Evolutionary conservation across 2,888 invertebrate genomes (phyloP).

Genomic region (Drosophila testacea): DNA sequence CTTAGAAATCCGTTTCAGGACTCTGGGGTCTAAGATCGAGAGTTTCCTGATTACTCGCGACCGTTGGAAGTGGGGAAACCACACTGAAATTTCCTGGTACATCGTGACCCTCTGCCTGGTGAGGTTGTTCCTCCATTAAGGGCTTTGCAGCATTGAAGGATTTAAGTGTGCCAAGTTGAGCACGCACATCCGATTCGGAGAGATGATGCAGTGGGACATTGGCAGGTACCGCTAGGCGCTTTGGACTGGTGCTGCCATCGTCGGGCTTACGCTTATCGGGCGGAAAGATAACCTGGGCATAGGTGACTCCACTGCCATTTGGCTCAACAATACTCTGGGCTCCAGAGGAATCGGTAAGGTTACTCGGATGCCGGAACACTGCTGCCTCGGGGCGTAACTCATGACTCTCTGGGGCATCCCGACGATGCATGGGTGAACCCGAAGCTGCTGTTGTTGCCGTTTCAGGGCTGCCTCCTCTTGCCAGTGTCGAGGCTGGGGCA

Average conservation of each 20-base stretch:
- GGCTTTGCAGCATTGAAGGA: conserved; percentile 73
- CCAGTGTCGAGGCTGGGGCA: conserved; percentile 3
- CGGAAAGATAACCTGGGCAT: conserved; percentile 83
- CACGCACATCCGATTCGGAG: conserved; percentile 81
- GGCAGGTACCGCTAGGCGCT: conserved; percentile 80
- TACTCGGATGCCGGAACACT: conserved; percentile 81
- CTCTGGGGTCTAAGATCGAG: conserved; percentile 75
- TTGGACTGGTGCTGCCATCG: conserved; percentile 76
- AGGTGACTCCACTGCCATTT: conserved; percentile 73
- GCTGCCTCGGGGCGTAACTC: conserved; percentile 48
- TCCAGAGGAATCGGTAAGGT: conserved; percentile 78
- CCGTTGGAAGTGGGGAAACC: background rate
- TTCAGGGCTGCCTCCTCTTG: conserved; percentile 65
- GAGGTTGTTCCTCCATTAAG: background rate
- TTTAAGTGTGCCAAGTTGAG: conserved; percentile 79
- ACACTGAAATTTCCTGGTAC: conserved; percentile 11
- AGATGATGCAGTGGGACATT: conserved; percentile 83
- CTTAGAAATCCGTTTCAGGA: conserved; percentile 83
- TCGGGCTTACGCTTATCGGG: conserved; percentile 75
- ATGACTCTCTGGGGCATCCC: conserved; percentile 37
- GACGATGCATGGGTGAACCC: conserved; percentile 60
- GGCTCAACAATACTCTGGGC: conserved; percentile 71
- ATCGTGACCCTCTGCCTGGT: conserved; percentile 18
- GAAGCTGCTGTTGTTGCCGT: conserved; percentile 55
- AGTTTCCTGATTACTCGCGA: background rate